Evolutionary conservation across 2,113 vertebrate species (phyloP), one percentile per base, ranked within the genome.

Genomic region (Anoplopoma fimbria): DNA sequence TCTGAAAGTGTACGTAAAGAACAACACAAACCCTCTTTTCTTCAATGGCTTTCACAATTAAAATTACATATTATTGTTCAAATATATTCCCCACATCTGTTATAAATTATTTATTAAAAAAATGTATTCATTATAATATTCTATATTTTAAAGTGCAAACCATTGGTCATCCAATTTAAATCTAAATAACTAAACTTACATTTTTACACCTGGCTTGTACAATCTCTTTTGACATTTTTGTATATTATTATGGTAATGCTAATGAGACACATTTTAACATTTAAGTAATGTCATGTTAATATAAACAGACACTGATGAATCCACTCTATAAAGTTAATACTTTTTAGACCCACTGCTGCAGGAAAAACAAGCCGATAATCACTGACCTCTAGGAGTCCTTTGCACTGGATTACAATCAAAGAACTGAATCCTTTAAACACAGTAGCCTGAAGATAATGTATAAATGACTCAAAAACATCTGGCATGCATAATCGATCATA

Each of bases 371-470:
- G 3, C 15, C 42, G 10, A 0, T 25, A 19, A 27, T 45, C 47
- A 14, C 47, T 69, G 65, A 72, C 74, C 62, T 82, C 13, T 21
- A 19, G 29, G 25, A 69, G n/a, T 49, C 15, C 12, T 31, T 27
- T 69, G 4, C 34, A 19, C 34, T 55, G 23, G 14, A 63, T 68
- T 36, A 38, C 14, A 7, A 58, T 55, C 57, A 38, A 23, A 36
- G 31, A 64, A 33, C 19, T 23, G 27, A 12, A 57, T n/a, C 5
- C 19, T 53, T 1, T 31, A 33, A n/a, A 58, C 31, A 31, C 4
- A 49, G 4, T 5, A 31, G 19, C 23, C 49, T 45, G 2, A 21
- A 29, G 13, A 61, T 71, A 21, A 38, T 38, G 4, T 36, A 3
- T 49, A 29, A 40, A 60, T 62, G 42, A 45, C 51, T 29, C 15